Conservation (phyloP, 2,888 invertebrate species). For the Lithosia quadra region DNA sequence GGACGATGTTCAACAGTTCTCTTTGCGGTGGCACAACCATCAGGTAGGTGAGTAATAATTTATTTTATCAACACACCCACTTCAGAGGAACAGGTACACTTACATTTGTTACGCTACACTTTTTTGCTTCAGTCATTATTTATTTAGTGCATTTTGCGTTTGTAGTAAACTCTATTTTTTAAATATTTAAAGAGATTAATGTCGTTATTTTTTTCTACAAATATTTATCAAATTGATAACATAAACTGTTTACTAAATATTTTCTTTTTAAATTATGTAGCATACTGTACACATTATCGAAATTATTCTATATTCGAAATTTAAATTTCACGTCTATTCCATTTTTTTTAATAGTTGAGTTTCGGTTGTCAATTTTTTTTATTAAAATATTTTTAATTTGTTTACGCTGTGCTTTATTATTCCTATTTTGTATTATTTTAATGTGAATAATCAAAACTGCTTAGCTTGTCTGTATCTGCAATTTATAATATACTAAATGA, state of each 20-base stretch:
- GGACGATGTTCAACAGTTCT: constrained; percentile 92
- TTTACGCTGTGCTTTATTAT: constrained; percentile 20
- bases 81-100: constrained; percentile 56
- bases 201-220: not conserved
- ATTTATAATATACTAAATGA: constrained; percentile 30
- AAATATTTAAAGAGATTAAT: not conserved
- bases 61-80: constrained; percentile 69
- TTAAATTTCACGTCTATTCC: constrained; percentile 4
- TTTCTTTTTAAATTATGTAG: constrained; percentile 7
- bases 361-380: not conserved
- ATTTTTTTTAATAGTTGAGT: constrained; percentile 10
- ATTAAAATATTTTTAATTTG: constrained; percentile 4
- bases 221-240: not conserved
- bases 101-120: constrained; percentile 42
- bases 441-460: constrained; percentile 39
- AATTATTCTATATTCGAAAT: not conserved
- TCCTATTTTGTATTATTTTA: no score
- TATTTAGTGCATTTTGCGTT: constrained; percentile 34
- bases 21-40: constrained; percentile 95
- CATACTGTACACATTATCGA: constrained; percentile 7
- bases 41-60: constrained; percentile 88
- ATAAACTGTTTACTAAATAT: constrained; percentile 3
- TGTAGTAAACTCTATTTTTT: constrained; percentile 35
- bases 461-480: constrained; percentile 43
- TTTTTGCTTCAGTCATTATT: constrained; percentile 42